Conservation (phyloP, 2,113 vertebrate genomes). For the Lophochroa leadbeateri region DNA sequence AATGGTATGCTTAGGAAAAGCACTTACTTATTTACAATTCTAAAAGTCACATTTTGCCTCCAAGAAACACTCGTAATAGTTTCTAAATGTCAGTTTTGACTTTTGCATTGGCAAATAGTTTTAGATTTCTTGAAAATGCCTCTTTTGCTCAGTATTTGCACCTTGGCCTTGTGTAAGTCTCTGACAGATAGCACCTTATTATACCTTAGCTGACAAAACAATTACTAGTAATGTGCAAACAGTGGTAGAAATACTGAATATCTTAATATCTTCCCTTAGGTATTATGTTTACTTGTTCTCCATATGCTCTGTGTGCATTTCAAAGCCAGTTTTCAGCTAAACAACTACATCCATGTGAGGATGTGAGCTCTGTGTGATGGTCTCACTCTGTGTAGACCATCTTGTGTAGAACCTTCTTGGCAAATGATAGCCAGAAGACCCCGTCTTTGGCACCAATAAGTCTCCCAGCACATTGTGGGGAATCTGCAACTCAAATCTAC, state of each 20-base stretch:
- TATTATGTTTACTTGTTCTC: background rate
- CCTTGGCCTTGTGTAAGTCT: background rate
- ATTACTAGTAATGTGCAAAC: background rate
- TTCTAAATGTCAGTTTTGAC: background rate
- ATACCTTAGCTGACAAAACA: background rate
- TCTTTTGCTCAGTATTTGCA: background rate
- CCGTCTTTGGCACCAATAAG: background rate
- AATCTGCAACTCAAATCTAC: background rate
- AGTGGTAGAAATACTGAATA: background rate
- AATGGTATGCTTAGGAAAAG: background rate
- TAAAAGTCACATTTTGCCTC: background rate
- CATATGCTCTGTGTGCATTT: background rate
- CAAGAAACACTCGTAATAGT: background rate
- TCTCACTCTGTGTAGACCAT: background rate
- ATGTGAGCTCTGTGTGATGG: background rate
- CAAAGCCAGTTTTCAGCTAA: background rate
- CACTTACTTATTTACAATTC: background rate
- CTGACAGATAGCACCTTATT: background rate
- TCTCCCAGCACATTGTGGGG: background rate
- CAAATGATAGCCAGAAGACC: background rate
- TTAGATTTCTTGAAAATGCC: background rate
- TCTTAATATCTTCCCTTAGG: background rate
- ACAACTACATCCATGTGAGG: background rate
- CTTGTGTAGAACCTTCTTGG: background rate
- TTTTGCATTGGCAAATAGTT: background rate